Conservation (phyloP, 1,140 invertebrate species). For the Hycleus cichorii region DNA sequence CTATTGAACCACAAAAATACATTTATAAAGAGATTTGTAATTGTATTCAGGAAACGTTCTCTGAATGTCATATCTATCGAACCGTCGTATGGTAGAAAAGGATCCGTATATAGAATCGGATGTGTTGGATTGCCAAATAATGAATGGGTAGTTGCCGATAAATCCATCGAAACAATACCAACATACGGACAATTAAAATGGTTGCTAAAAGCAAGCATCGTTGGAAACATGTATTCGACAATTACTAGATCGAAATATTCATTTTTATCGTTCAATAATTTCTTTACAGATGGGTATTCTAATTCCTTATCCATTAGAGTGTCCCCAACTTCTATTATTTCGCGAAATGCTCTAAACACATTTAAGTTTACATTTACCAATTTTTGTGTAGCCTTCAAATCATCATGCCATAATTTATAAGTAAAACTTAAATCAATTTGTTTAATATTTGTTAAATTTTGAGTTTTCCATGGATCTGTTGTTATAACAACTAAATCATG, state of each 20-base stretch:
- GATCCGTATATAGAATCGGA: constrained; percentile 33
- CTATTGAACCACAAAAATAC: constrained; percentile 13
- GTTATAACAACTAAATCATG: constrained; percentile 42
- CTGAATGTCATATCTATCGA: constrained; percentile 20
- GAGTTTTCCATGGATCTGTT: constrained; percentile 1
- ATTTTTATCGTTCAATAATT: constrained; percentile 30
- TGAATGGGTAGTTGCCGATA: constrained; percentile 21
- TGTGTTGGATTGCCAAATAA: constrained; percentile 34
- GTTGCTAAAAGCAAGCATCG: constrained; percentile 29
- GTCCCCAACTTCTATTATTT: background rate
- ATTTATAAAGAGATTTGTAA: constrained; percentile 2
- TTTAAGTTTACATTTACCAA: background rate
- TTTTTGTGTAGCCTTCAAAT: background rate
- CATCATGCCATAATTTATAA: constrained; percentile 11
- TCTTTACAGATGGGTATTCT: constrained; percentile 29
- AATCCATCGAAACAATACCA: constrained; percentile 29
- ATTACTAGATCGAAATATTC: constrained; percentile 39
- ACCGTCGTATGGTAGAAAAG: constrained; percentile 16
- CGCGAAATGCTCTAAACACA: background rate
- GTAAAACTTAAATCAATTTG: constrained; percentile 15
- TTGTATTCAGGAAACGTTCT: constrained; percentile 33
- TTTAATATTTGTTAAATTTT: constrained; percentile 17
- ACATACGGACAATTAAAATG: constrained; percentile 36
- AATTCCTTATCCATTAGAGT: constrained; percentile 10
- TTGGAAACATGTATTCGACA: constrained; percentile 29